Conservation (phyloP, 53 echinoderm and acorn worm genomes). For the Hippasteria phrygiana region DNA sequence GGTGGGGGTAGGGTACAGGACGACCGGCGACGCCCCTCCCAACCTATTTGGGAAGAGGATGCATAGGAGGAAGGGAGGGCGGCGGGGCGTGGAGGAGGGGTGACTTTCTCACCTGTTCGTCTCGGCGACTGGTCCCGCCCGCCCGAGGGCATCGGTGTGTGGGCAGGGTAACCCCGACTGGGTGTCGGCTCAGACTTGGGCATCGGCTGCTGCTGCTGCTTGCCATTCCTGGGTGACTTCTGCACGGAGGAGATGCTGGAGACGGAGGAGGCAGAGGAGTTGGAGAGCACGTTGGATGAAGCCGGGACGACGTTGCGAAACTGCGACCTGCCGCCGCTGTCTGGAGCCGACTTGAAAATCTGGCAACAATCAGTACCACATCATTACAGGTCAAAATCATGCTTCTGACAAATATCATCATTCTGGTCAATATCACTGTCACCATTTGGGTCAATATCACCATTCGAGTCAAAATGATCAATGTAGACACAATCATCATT, state of each 20-base stretch:
- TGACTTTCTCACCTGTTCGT: constrained; percentile 84
- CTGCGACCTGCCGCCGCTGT: constrained; percentile 70
- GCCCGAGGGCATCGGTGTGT: constrained; percentile 44
- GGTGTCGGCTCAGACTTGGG: constrained; percentile 31
- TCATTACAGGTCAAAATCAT: not conserved
- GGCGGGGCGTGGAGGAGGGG: constrained; percentile 22
- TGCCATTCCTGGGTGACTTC: constrained; percentile 77
- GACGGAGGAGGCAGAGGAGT: constrained; percentile 82
- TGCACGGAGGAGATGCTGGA: constrained; percentile 78
- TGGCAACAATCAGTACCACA: no score
- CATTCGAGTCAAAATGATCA: not conserved
- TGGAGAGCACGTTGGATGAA: constrained; percentile 66
- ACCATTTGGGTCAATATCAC: not conserved
- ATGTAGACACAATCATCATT: not conserved
- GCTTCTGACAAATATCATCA: not conserved
- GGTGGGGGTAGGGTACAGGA: constrained; percentile 28
- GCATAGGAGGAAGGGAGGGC: not conserved
- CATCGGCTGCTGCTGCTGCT: constrained; percentile 49
- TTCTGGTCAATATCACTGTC: not conserved
- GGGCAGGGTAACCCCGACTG: constrained; percentile 44
- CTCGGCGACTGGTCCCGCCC: constrained; percentile 86
- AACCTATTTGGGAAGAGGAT: constrained; percentile 2
- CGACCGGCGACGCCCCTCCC: not conserved
- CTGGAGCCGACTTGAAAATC: constrained; percentile 95
- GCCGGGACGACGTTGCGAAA: constrained; percentile 64